phyloP scores from a whole-genome alignment of 2,888 invertebrate species.

The Sympetrum striolatum region DNA sequence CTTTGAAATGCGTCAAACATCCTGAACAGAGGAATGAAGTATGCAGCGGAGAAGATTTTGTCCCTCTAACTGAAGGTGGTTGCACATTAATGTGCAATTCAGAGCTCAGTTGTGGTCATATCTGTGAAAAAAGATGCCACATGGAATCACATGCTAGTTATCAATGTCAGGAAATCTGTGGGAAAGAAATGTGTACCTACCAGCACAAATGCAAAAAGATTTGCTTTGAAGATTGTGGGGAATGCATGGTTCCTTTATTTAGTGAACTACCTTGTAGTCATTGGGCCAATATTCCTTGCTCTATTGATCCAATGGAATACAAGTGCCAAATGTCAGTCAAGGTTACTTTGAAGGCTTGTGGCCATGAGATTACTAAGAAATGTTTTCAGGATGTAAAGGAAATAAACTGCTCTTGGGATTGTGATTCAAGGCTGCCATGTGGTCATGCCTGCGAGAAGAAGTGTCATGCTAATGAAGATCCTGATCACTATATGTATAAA shows the following conservation, averaged over 20 bases:
- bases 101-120: constrained; percentile 58
- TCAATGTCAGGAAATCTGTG: constrained; percentile 52
- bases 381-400: constrained; percentile 49
- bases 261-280: constrained; percentile 60
- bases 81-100: constrained; percentile 56
- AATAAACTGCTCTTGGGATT: constrained; percentile 56
- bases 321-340: constrained; percentile 54
- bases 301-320: constrained; percentile 55
- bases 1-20: constrained; percentile 56
- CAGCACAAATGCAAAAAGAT: constrained; percentile 63
- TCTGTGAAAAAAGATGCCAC: constrained; percentile 58
- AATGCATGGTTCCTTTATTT: constrained; percentile 59
- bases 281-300: constrained; percentile 61
- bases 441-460: constrained; percentile 67
- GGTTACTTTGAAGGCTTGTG: background rate
- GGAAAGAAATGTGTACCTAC: constrained; percentile 39
- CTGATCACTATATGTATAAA: constrained; percentile 65
- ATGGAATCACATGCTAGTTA: constrained; percentile 53
- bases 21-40: constrained; percentile 47
- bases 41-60: constrained; percentile 48
- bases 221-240: constrained; percentile 61
- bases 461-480: constrained; percentile 68
- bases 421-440: constrained; percentile 65
- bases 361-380: background rate
- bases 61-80: constrained; percentile 53